Base-by-base conservation (phyloP, 2,113 vertebrate genomes). In the Aegotheles bennettii region DNA sequence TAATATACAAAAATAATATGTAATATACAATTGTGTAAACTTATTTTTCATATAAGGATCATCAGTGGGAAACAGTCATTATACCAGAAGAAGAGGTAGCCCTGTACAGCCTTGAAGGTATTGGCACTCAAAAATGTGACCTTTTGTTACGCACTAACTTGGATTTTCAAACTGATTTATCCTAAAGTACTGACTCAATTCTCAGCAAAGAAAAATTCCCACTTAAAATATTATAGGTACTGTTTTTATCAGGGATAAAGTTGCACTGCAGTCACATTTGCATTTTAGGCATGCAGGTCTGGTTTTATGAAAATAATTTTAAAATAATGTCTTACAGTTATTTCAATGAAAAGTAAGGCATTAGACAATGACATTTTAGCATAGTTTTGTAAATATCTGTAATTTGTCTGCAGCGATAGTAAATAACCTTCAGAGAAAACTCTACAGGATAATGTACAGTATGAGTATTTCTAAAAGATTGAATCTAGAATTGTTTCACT, bases 41-140 rank as follows among this genome's bases (percentile, higher is more conserved):
- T n/a, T n/a, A 1, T 95, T 87, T 97, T 89, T 97, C 59, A 38
- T 94, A 77, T 65, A 86, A 99, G 99, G 98, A 98, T 65, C 97
- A 96, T n/a, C 98, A 98, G 31, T 99, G 99, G 99, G 99, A 99
- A 97, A 99, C 99, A 42, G 97, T 99, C 29, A 97, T 97, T 40
- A 98, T 99, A 56, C 97, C 95, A 92, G 98, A 99, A 89, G 98
- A 98, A 84, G 98, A 99, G 91, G 98, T 99, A 50, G 87, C 97
- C 15, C 94, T 97, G 83, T 99, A 99, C 96, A 98, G 80, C 81
- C 94, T 99, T 68, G 98, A 98, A 99, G 99, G 99, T 99, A 98
- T 29, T 65, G 28, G 42, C 29, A 56, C 23, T 74, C 56, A 38
- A 59, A 64, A 89, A 54, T 36, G 12, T 16, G n/a, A 43, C 42